Conservation (phyloP, 1,140 invertebrate genomes). For the Calliphora vicina region DNA sequence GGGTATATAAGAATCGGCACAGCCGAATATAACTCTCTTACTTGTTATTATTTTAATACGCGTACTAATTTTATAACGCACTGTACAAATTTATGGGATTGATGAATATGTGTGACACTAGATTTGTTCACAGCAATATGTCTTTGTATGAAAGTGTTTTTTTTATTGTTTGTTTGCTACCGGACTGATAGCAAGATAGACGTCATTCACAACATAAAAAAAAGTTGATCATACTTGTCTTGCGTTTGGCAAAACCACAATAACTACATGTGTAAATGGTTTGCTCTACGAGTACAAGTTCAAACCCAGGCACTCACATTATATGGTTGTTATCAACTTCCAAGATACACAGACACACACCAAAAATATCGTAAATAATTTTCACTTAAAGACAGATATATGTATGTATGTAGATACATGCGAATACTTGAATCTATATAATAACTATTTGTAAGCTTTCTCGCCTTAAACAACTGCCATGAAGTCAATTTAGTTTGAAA, state of each 20-base stretch:
- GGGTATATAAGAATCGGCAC: too few species aligned
- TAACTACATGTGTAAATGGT: background rate
- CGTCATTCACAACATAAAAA: background rate
- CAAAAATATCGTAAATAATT: background rate
- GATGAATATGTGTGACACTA: background rate
- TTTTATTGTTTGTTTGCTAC: background rate
- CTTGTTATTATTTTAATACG: too few species aligned
- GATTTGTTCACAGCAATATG: background rate
- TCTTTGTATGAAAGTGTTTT: background rate
- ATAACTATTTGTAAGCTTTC: background rate
- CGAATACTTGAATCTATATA: too few species aligned
- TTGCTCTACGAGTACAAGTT: background rate
- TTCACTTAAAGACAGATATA: background rate
- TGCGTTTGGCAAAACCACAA: background rate
- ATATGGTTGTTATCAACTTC: background rate
- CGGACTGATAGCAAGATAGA: background rate
- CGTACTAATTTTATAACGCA: too few species aligned
- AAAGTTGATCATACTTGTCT: background rate
- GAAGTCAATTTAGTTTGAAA: background rate
- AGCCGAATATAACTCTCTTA: too few species aligned
- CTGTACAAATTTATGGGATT: too few species aligned
- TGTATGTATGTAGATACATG: too few species aligned
- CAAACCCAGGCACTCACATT: background rate
- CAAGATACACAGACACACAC: background rate
- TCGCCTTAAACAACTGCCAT: background rate